Evolutionary conservation across 2,113 vertebrate genomes (phyloP).

Genomic region (Melanostigma gelatinosum): DNA sequence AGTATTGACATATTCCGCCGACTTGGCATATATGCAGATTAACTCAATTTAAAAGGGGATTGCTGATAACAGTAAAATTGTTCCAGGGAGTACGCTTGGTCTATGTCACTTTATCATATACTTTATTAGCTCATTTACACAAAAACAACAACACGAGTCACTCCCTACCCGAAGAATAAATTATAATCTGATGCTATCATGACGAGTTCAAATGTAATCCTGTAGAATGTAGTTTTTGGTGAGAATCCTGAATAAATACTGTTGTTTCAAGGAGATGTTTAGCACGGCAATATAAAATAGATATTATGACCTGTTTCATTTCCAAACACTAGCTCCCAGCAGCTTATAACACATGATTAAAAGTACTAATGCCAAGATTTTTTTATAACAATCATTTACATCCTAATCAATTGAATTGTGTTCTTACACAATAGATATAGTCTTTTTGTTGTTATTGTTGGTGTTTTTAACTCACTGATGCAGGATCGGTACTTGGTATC

Average conservation of each 20-base stretch:
- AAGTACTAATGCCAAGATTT: no score
- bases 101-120: not conserved
- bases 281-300: no score
- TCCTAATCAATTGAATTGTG: no score
- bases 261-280: not conserved
- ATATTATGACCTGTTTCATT: no score
- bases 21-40: not conserved
- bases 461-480: no score
- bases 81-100: no score
- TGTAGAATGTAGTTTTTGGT: not conserved
- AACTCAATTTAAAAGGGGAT: not conserved
- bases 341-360: no score
- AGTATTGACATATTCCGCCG: not conserved
- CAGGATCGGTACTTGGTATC: no score
- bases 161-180: not conserved
- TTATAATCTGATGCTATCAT: not conserved
- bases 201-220: no score
- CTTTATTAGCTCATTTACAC: not conserved
- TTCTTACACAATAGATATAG: no score
- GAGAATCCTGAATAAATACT: not conserved
- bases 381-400: not conserved
- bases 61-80: not conserved
- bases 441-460: no score
- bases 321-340: no score
- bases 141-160: not conserved